Base-by-base conservation (phyloP, 2,888 invertebrate genomes). In the Nezara viridula region DNA sequence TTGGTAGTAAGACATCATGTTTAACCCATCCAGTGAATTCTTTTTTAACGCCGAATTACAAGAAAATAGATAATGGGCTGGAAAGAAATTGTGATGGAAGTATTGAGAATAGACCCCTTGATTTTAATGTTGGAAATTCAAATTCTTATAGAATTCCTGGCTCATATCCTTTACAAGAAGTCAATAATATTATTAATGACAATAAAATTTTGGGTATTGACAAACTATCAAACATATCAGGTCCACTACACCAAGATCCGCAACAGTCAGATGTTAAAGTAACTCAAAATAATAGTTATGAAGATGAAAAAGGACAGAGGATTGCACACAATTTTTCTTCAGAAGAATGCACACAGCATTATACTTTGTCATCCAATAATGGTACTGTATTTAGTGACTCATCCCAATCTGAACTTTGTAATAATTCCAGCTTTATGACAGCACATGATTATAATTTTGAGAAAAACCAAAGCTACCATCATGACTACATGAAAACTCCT, bases 401-500 rank as follows among this genome's bases (percentile, higher is more conserved):
- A 9, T 50, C 86, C 21, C 86, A 86, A n/a, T 89, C 89, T 24
- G 89, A 89, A 86, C 16, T 60, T 10, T 81, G 89, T 47, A 86
- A 90, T 86, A 89, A 90, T 85, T 89, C 90, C 3, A 90, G 90
- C 86, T 90, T 90, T 32, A 89, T 90, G 90, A 90, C 90, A 12
- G 86, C 86, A 16, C 89, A 89, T 87, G 90, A 90, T 86, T 86
- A 89, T 50, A 89, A 90, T 40, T 52, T 87, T 19, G 88, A 73
- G 49, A 88, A 55, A 37, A 90, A 89, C 27, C 55, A 88, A 52
- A 88, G 88, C 16, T 27, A 60, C n/a, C 49, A 88, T 12, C 86
- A 81, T 49, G 90, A 90, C 81, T 88, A 86, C 60, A 49, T 88
- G 6, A 90, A 89, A 89, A 90, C 90, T n/a, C 90, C 90, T n/a